Percentiles rank a stretch among this genome's conserved stretches.
Evolutionary conservation across 2,113 vertebrate genomes (phyloP).

Genomic region (Colossoma macropomum): DNA sequence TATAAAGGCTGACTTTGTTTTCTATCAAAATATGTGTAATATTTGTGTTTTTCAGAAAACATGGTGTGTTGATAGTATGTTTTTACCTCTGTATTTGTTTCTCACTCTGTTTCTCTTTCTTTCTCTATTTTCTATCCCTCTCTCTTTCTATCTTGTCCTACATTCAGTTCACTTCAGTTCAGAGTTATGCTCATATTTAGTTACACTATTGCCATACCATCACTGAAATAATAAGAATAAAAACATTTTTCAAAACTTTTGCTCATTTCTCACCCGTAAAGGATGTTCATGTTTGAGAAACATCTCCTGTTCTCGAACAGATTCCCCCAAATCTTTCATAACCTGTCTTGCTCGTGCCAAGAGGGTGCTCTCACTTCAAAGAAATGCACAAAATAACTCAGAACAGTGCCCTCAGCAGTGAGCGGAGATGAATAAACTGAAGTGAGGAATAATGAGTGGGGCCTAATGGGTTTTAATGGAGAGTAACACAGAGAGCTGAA

Average conservation of each 20-base stretch:
- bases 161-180: too few species aligned
- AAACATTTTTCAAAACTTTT: too few species aligned
- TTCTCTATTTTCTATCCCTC: background rate
- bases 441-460: conserved; percentile 8
- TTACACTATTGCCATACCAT: too few species aligned
- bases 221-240: too few species aligned
- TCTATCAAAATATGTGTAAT: too few species aligned
- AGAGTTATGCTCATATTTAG: too few species aligned
- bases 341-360: conserved; percentile 13
- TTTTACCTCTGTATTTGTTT: background rate
- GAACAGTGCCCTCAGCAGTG: background rate
- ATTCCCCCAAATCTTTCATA: conserved; percentile 9
- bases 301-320: conserved; percentile 7
- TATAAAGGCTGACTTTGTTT: too few species aligned
- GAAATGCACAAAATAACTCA: conserved; percentile 12
- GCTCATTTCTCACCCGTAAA: too few species aligned
- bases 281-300: background rate
- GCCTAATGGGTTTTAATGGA: background rate
- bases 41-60: too few species aligned
- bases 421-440: background rate
- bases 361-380: conserved; percentile 17
- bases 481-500: background rate
- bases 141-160: background rate
- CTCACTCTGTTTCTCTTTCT: background rate
- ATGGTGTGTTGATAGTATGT: too few species aligned